A percentile compares a stretch with the other conserved stretches of the same genome.
Evolutionary conservation across 2,888 invertebrate genomes (phyloP).

Genomic region (Entomobrya multifasciata): DNA sequence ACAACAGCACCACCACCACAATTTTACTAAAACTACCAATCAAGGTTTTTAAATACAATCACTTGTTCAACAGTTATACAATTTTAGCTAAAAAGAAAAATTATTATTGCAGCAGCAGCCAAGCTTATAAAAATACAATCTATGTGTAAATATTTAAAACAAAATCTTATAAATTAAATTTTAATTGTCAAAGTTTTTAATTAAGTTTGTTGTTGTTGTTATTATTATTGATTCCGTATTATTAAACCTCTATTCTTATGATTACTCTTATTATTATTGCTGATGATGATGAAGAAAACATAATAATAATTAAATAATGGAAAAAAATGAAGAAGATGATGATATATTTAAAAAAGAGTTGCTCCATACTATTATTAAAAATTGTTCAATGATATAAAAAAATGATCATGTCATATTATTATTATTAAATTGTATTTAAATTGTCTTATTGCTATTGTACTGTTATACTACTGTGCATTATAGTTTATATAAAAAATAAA

Average conservation of each 20-base stretch:
- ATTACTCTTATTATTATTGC: slow-evolving; percentile 63
- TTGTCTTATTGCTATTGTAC: slow-evolving; percentile 59
- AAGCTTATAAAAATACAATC: slow-evolving; percentile 14
- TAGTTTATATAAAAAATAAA: slow-evolving; percentile 66
- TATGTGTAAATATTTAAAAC: too few relatives aligned
- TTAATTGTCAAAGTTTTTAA: slow-evolving; percentile 11
- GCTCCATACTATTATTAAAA: slow-evolving; percentile 55
- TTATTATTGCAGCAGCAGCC: slow-evolving; percentile 25
- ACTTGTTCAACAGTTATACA: slow-evolving; percentile 20
- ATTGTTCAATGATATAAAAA: slow-evolving; percentile 41
- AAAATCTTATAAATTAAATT: slow-evolving; percentile 29
- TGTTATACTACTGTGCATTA: slow-evolving; percentile 62
- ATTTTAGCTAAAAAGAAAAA: not conserved
- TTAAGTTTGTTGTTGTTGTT: slow-evolving; percentile 47
- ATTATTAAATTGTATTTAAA: slow-evolving; percentile 51
- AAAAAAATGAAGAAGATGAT: slow-evolving; percentile 21
- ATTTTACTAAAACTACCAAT: not conserved
- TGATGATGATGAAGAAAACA: slow-evolving; percentile 13
- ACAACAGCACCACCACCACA: not conserved
- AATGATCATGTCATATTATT: slow-evolving; percentile 51
- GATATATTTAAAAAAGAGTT: slow-evolving; percentile 44
- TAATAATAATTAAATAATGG: slow-evolving; percentile 1
- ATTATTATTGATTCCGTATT: slow-evolving; percentile 56
- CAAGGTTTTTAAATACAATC: slow-evolving; percentile 5
- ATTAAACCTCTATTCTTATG: slow-evolving; percentile 47